Percentiles rank a stretch among this genome's conserved stretches.
Conservation (phyloP, 2,888 invertebrate genomes). For the Rhamphomyia laevipes region DNA sequence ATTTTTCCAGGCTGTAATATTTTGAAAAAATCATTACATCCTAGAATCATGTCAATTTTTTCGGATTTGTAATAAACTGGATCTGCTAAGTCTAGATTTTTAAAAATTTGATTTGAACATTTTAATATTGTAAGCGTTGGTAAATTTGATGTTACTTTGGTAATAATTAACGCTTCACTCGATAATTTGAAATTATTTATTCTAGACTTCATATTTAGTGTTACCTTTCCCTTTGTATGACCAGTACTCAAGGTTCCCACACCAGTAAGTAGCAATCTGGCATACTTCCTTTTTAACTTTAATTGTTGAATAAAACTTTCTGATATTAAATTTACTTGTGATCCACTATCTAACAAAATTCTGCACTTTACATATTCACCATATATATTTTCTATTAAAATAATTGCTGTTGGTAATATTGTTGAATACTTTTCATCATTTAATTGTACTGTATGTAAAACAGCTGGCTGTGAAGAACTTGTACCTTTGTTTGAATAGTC, state of each 20-base stretch:
- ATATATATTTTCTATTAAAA: not conserved
- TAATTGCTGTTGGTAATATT: slow-evolving; percentile 7
- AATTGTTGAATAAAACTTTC: slow-evolving; percentile 3
- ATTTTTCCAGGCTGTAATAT: slow-evolving; percentile 2
- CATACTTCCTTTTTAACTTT: slow-evolving; percentile 1
- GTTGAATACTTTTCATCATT: not conserved
- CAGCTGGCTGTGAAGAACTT: not conserved
- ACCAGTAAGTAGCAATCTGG: not conserved
- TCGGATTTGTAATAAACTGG: not conserved
- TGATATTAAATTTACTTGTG: slow-evolving; percentile 5
- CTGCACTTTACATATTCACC: slow-evolving; percentile 1
- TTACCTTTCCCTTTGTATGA: slow-evolving; percentile 2
- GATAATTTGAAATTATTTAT: not conserved
- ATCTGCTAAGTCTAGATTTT: slow-evolving; percentile 5
- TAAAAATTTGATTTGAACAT: not conserved
- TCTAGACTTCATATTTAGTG: not conserved
- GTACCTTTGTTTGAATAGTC: not conserved
- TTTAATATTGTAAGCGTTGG: slow-evolving; percentile 2
- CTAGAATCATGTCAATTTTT: slow-evolving; percentile 6
- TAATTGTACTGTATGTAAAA: not conserved
- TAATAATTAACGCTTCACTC: slow-evolving; percentile 1
- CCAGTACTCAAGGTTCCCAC: slow-evolving; percentile 1
- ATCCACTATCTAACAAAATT: slow-evolving; percentile 6
- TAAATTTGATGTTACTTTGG: not conserved
- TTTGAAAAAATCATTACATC: slow-evolving; percentile 8